Percentiles rank a stretch among this genome's conserved stretches.
Evolutionary conservation across 2,888 invertebrate genomes (phyloP).

Genomic region (Tipula confusa): DNA sequence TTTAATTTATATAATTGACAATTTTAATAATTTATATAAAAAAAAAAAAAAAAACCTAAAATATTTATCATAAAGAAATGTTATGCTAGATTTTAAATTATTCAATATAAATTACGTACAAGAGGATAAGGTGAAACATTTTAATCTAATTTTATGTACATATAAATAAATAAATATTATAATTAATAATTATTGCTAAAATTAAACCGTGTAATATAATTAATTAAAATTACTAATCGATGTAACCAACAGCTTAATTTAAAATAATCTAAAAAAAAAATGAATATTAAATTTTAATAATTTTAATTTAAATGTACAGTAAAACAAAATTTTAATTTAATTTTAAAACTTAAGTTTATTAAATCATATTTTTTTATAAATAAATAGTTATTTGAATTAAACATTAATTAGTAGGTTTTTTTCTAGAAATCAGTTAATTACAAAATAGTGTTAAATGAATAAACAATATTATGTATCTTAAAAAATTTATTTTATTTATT

Average conservation of each 20-base stretch:
- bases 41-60: too few species aligned
- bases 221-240: background rate
- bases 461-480: background rate
- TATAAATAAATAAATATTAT: background rate
- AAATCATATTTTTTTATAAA: background rate
- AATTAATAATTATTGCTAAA: background rate
- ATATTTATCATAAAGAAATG: background rate
- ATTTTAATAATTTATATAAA: background rate
- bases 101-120: background rate
- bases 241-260: background rate
- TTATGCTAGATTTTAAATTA: background rate
- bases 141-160: constrained; percentile 5
- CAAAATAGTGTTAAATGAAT: background rate
- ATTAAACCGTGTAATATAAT: background rate
- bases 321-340: background rate
- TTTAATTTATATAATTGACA: constrained; percentile 4
- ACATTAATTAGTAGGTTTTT: background rate
- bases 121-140: background rate
- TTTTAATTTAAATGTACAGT: background rate
- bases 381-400: background rate
- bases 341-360: background rate
- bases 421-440: background rate
- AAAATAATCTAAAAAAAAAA: background rate
- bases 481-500: background rate
- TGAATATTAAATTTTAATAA: background rate